Conservation (phyloP, 1,140 invertebrate species). For the Augochlora pura region DNA sequence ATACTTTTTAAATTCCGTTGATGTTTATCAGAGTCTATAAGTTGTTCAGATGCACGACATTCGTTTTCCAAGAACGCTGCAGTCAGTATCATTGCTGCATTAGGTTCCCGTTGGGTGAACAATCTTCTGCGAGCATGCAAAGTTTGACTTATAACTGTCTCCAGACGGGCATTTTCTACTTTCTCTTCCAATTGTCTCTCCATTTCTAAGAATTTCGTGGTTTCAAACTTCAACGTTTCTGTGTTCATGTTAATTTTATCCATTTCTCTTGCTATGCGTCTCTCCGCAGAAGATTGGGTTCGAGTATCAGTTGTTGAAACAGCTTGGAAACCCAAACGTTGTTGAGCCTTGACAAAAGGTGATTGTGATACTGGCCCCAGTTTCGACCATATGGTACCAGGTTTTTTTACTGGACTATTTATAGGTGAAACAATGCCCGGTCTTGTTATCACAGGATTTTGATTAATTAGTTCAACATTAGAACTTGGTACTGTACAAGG, state of each 20-base stretch:
- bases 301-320: slow-evolving; percentile 52
- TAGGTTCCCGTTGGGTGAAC: slow-evolving; percentile 67
- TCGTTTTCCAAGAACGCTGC: slow-evolving; percentile 74
- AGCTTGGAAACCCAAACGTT: slow-evolving; percentile 70
- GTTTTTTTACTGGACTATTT: slow-evolving; percentile 64
- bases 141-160: slow-evolving; percentile 52
- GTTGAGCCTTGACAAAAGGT: slow-evolving; percentile 77
- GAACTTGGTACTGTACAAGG: slow-evolving; percentile 71
- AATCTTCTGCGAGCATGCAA: slow-evolving; percentile 65
- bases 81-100: slow-evolving; percentile 70
- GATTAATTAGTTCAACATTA: slow-evolving; percentile 71
- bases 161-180: slow-evolving; percentile 70
- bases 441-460: slow-evolving; percentile 69
- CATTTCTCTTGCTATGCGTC: slow-evolving; percentile 70
- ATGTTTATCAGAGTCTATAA: slow-evolving; percentile 36
- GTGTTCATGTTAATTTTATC: slow-evolving; percentile 50
- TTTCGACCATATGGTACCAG: slow-evolving; percentile 75
- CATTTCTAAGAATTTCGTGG: slow-evolving; percentile 67
- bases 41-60: slow-evolving; percentile 59
- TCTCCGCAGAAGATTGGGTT: slow-evolving; percentile 76
- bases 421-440: slow-evolving; percentile 73
- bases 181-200: slow-evolving; percentile 71
- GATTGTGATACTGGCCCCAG: slow-evolving; percentile 78
- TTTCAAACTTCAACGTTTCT: slow-evolving; percentile 67
- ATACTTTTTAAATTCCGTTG: slow-evolving; percentile 15